Conservation (phyloP, 2,797 vertebrate genomes). For the Silurus aristotelis region DNA sequence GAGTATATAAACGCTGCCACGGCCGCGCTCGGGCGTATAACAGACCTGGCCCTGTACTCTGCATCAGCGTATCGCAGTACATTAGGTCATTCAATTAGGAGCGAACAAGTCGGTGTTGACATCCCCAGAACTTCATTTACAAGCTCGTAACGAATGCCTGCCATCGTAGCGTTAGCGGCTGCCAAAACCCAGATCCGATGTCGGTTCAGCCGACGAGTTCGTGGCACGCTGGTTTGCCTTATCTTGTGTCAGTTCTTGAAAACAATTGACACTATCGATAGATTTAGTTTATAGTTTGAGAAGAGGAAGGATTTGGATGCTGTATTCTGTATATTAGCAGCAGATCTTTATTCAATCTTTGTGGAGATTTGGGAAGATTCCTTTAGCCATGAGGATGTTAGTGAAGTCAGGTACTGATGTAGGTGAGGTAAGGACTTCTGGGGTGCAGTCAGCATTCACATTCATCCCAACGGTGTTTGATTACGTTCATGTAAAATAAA, state of each 20-base stretch:
- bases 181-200: constrained; percentile 15
- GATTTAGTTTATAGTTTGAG: too few relatives aligned
- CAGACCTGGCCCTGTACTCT: constrained; percentile 24
- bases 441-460: too few relatives aligned
- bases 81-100: constrained; percentile 51
- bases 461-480: too few relatives aligned
- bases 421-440: too few relatives aligned
- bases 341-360: too few relatives aligned
- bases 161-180: not conserved
- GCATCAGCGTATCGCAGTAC: not conserved
- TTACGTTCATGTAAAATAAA: not conserved
- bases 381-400: too few relatives aligned
- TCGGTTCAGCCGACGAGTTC: not conserved
- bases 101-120: constrained; percentile 33
- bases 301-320: too few relatives aligned
- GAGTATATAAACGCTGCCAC: constrained; percentile 48
- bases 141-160: constrained; percentile 31
- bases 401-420: too few relatives aligned
- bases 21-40: constrained; percentile 42
- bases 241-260: not conserved
- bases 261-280: not conserved
- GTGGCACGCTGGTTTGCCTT: not conserved
- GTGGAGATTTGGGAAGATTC: too few relatives aligned
- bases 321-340: too few relatives aligned
- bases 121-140: constrained; percentile 38